Evolutionary conservation across 2,888 invertebrate species (phyloP), one percentile per base, ranked within the genome.

Genomic region (Coenonympha arcania): DNA sequence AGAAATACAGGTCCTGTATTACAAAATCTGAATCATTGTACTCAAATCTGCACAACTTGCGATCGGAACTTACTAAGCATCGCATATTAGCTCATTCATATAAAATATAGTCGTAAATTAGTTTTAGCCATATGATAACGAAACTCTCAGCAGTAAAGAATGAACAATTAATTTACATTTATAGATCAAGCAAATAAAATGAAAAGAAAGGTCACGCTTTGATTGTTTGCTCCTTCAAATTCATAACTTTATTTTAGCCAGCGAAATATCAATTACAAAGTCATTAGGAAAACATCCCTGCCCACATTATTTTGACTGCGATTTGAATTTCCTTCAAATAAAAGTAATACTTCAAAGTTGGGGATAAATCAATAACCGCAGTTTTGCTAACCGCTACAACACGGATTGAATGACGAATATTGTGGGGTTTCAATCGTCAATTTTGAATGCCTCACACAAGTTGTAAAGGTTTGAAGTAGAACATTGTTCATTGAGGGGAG

Each of bases 311-410:
- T 33, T 44, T 15, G 6, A 36, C 15, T 43, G 28, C 8, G 20
- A 31, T 31, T 33, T 26, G 24, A 24, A 34, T 22, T 18, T 36
- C n/a, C 11, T 24, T 18, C 24, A 44, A 31, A 33, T 19, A 20
- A 42, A 20, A 44, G 16, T 26, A 34, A 15, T n/a, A 19, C 31
- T 16, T 24, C 15, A 24, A 44, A 22, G 20, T 28, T 20, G 26
- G 9, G 34, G 9, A 46, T 30, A 18, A 49, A 46, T 50, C 46
- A 20, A 50, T 51, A 55, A 55, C 55, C 55, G 34, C 55, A 55
- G 26, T 41, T 43, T 51, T 13, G 18, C 31, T 46, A 26, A n/a
- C 30, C 43, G 16, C 46, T n/a, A 20, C 43, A 9, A 39, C 16
- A 15, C 22, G 49, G 19, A 20, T 33, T 15, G 19, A 49, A 55